Conservation (phyloP, 2,113 vertebrate species). For the Halichoeres trimaculatus region DNA sequence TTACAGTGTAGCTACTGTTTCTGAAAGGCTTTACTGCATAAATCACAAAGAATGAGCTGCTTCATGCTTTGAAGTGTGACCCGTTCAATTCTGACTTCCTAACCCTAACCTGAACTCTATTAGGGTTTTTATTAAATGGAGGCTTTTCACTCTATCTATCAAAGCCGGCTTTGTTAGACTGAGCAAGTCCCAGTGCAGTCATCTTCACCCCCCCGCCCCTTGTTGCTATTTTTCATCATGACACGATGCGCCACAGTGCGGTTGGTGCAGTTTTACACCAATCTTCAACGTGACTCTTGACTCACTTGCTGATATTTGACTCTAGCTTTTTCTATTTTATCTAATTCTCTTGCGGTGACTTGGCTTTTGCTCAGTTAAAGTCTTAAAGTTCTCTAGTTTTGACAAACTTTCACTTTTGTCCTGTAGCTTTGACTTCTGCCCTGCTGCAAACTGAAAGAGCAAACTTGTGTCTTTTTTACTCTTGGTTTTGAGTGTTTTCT, state of each 20-base stretch:
- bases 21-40: neutral
- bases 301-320: slow-evolving; percentile 16
- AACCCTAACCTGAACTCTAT: slow-evolving; percentile 57
- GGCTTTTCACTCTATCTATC: slow-evolving; percentile 51
- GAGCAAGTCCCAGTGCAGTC: slow-evolving; percentile 44
- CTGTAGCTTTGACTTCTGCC: neutral
- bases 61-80: slow-evolving; percentile 41
- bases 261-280: slow-evolving; percentile 34
- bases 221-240: slow-evolving; percentile 26
- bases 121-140: slow-evolving; percentile 35
- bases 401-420: neutral
- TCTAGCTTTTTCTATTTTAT: neutral
- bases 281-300: slow-evolving; percentile 37
- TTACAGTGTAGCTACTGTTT: slow-evolving; percentile 21
- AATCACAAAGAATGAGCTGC: slow-evolving; percentile 25
- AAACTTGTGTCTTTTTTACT: neutral
- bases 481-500: neutral
- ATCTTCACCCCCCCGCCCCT: slow-evolving; percentile 19
- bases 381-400: slow-evolving; percentile 14
- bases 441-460: neutral
- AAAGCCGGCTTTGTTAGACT: slow-evolving; percentile 57
- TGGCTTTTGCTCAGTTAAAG: neutral
- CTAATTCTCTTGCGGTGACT: neutral
- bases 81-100: slow-evolving; percentile 51
- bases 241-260: slow-evolving; percentile 35